Percentiles rank a stretch among this genome's conserved stretches.
These are phyloP conservation scores for Microctenopoma stevenorrisi DNA, from an alignment of 2,797 vertebrate genomes.

Conservation along the genomic window DNA sequence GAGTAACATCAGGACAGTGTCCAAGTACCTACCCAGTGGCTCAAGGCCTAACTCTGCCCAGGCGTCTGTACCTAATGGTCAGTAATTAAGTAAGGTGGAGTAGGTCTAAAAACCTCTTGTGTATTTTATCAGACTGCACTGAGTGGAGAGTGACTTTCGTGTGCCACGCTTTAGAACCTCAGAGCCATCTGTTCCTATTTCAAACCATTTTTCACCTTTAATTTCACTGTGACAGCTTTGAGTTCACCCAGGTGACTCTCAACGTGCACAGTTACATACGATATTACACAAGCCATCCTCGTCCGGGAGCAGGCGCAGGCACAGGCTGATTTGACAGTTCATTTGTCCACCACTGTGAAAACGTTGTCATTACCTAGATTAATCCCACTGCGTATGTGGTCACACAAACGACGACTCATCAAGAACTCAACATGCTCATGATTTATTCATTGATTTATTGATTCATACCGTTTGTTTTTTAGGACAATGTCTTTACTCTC, in stretches of 20 bases:
- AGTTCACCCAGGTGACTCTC: not conserved
- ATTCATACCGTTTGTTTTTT: not conserved
- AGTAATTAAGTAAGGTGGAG: constrained; percentile 34
- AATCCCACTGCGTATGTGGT: not conserved
- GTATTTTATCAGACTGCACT: not conserved
- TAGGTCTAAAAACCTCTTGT: not conserved
- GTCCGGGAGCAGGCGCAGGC: too few relatives aligned
- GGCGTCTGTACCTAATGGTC: constrained; percentile 8
- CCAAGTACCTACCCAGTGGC: constrained; percentile 73
- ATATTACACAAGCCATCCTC: not conserved
- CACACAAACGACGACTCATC: not conserved
- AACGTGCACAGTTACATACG: too few relatives aligned
- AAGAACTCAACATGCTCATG: not conserved
- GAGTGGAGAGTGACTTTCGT: not conserved
- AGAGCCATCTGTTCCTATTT: not conserved
- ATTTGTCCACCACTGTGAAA: too few relatives aligned
- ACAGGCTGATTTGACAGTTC: too few relatives aligned
- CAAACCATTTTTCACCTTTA: not conserved
- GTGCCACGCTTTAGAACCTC: not conserved
- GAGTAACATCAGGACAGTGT: constrained; percentile 85
- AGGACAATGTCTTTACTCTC: not conserved
- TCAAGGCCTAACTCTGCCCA: constrained; percentile 10
- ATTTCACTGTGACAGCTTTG: not conserved
- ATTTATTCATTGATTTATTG: not conserved
- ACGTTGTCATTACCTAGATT: too few relatives aligned